These are phyloP conservation scores for Barnardius zonarius DNA, from an alignment of 2,113 vertebrate genomes.

Conservation along the genomic window DNA sequence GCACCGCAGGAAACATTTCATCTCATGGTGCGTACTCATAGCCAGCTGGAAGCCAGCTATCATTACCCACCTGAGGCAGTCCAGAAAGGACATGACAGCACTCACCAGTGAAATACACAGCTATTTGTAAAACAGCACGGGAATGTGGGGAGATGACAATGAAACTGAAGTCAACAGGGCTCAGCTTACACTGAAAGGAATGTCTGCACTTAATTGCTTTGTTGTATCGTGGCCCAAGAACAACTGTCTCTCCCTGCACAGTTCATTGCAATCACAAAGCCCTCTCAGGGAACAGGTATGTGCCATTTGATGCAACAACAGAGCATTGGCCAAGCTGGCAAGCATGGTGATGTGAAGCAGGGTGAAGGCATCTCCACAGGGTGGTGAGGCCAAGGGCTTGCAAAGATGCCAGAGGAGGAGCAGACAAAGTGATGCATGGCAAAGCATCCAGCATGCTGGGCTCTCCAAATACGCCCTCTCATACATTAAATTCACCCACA, in stretches of 20 bases:
- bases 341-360: background rate
- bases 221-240: background rate
- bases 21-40: fast-evolving
- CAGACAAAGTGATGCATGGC: background rate
- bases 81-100: background rate
- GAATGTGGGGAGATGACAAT: background rate
- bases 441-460: background rate
- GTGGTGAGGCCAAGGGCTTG: background rate
- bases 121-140: background rate
- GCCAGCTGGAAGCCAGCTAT: background rate
- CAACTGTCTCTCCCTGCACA: background rate
- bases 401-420: background rate
- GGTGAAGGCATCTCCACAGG: background rate
- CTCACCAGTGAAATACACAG: fast-evolving
- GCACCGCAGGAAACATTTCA: fast-evolving
- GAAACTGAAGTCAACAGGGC: background rate
- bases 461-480: background rate
- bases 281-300: background rate
- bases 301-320: background rate
- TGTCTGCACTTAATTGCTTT: background rate
- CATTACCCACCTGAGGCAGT: fast-evolving
- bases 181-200: background rate
- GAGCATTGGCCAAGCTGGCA: background rate
- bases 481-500: background rate
- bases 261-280: background rate